These are phyloP conservation scores for Mastomys coucha DNA, from an alignment of 2,113 vertebrate species.

Conservation along the genomic window DNA sequence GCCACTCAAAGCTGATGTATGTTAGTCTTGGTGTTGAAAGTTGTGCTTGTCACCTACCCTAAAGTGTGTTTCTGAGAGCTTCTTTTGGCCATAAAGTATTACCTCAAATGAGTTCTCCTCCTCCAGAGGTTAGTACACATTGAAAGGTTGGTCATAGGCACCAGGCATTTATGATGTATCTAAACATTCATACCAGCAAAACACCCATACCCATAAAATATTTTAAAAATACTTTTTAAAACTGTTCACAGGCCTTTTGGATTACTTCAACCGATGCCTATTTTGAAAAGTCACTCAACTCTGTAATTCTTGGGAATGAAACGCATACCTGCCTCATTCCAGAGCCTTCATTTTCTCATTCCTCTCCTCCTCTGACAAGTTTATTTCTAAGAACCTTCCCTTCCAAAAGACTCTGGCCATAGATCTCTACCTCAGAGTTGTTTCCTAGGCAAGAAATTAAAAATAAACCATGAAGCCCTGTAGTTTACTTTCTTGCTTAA, in stretches of 20 bases:
- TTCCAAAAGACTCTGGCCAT: not conserved
- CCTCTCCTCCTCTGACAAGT: not conserved
- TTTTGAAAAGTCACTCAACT: not conserved
- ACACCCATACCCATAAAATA: too few species aligned
- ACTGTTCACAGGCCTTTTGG: not conserved
- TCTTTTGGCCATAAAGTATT: not conserved
- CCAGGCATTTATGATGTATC: too few species aligned
- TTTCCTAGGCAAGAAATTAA: not conserved
- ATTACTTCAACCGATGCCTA: slow-evolving; percentile 9
- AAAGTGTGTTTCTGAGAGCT: not conserved
- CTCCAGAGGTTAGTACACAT: not conserved
- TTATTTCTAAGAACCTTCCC: not conserved
- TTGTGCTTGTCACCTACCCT: not conserved
- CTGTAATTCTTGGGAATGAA: not conserved
- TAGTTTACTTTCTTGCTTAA: not conserved
- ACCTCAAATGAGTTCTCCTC: not conserved
- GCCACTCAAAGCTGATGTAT: not conserved
- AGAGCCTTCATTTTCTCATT: not conserved
- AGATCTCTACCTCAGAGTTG: not conserved
- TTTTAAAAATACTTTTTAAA: too few species aligned
- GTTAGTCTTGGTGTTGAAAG: not conserved
- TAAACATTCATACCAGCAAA: too few species aligned
- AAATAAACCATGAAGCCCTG: not conserved
- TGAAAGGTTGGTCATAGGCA: not conserved
- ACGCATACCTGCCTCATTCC: not conserved